Conservation (phyloP, 2,113 vertebrate species). For the Jaculus jaculus region DNA sequence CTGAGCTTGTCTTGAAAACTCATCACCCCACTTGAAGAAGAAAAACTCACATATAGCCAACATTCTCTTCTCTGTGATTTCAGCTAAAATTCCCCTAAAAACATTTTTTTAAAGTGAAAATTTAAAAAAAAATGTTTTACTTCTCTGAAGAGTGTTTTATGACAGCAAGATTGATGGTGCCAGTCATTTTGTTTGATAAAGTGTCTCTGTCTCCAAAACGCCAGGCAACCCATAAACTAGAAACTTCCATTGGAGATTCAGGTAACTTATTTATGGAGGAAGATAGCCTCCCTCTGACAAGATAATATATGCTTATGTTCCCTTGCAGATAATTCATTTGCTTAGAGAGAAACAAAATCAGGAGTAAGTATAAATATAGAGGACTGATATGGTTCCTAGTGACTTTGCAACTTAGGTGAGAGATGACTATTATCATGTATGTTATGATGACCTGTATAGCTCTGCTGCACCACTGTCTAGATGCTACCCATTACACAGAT, state of each 20-base stretch:
- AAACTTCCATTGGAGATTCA: not conserved
- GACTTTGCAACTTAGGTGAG: not conserved
- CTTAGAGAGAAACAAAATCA: not conserved
- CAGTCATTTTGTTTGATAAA: not conserved
- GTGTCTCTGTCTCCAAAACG: not conserved
- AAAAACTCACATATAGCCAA: not conserved
- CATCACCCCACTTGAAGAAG: not conserved
- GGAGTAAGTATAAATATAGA: not conserved
- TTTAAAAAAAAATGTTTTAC: not conserved
- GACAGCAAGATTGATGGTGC: not conserved
- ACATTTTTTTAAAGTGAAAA: not conserved
- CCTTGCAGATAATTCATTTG: not conserved
- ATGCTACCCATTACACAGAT: not conserved
- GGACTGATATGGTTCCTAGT: not conserved
- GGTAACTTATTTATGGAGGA: not conserved
- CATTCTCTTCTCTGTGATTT: not conserved
- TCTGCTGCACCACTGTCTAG: not conserved
- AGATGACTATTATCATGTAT: fast-evolving
- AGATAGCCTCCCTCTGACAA: not conserved
- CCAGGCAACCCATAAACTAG: not conserved
- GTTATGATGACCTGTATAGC: not conserved
- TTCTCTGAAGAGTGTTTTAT: not conserved
- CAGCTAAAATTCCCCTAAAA: not conserved
- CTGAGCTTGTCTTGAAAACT: conserved; percentile 12
- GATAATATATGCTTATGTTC: not conserved